Percentiles rank a stretch among this genome's conserved stretches.
These are phyloP conservation scores for Eurytoma adleriae DNA, from an alignment of 2,888 invertebrate species.

Conservation along the genomic window DNA sequence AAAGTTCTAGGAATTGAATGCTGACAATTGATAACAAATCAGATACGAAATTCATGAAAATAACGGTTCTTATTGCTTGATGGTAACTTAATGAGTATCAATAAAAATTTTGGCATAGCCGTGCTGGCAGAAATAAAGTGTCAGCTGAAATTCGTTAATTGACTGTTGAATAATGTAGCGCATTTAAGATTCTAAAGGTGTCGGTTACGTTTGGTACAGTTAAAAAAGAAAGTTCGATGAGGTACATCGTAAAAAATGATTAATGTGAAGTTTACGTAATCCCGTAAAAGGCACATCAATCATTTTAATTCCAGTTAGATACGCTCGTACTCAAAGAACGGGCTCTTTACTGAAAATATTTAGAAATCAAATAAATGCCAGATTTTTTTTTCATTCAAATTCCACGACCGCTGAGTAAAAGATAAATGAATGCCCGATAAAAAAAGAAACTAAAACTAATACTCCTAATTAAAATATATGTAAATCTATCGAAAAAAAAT, in stretches of 20 bases:
- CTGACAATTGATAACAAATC: too few species aligned
- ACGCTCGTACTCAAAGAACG: constrained; percentile 10
- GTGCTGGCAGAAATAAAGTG: too few species aligned
- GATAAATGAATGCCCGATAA: background rate
- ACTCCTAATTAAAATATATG: too few species aligned
- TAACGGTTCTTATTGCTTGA: too few species aligned
- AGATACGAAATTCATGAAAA: too few species aligned
- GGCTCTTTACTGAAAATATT: constrained; percentile 50
- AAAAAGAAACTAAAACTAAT: too few species aligned
- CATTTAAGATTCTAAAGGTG: constrained; percentile 1
- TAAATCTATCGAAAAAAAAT: too few species aligned
- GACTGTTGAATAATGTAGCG: constrained; percentile 2
- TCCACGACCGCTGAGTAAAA: background rate
- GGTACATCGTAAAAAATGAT: constrained; percentile 50
- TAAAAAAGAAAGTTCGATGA: constrained; percentile 42
- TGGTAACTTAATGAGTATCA: too few species aligned
- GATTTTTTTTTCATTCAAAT: constrained; percentile 6
- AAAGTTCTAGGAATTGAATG: too few species aligned
- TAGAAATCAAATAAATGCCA: constrained; percentile 42
- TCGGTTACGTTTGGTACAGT: constrained; percentile 12
- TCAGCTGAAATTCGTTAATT: constrained; percentile 9
- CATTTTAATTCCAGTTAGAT: constrained; percentile 50
- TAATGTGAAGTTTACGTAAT: constrained; percentile 52
- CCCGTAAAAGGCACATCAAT: constrained; percentile 54
- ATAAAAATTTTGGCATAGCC: too few species aligned